Evolutionary conservation across 2,888 invertebrate genomes (phyloP), one percentile per base, ranked within the genome.

Genomic region (Graphium colonna): DNA sequence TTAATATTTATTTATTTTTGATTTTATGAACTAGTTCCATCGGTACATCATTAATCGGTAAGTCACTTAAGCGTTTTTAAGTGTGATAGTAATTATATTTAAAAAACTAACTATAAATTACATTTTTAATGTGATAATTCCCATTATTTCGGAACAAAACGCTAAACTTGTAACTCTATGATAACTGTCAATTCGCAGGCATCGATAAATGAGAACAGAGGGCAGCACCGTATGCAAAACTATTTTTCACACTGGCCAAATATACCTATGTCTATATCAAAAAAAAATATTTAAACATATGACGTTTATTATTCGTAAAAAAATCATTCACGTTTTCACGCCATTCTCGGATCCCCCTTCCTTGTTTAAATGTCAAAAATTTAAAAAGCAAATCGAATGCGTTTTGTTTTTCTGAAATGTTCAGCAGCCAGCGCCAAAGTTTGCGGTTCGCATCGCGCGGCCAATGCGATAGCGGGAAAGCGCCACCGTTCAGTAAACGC

Each of bases 401-500:
- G 21, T 21, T 21, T 21, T 21, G 3, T 21, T 5, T 21, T 21
- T 21, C 21, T 21, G 21, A 5, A 45, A 52, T n/a, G 40, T 46
- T 46, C 17, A 33, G 8, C 21, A 33, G 43, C 21, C 21, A 26
- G 0, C 33, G 36, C 51, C 21, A 51, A 45, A 28, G 18, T 40
- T 12, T 8, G 10, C 40, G 28, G 3, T 16, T 21, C n/a, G 3
- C 21, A 5, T 21, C 21, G 21, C 21, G 5, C 3, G 21, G 21
- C 21, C 5, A 21, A 21, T 21, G 21, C 21, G 21, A 21, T 21
- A 21, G 21, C 3, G 21, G 21, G 36, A 36, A 12, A n/a, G 36
- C n/a, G 36, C 3, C 33, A 9, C n/a, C 33, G 8, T 50, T 63
- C 65, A 85, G 85, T 84, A 61, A 65, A 78, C 82, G 85, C 83